These are phyloP conservation scores for Strix aluco DNA, from an alignment of 2,113 vertebrate species.

Conservation along the genomic window DNA sequence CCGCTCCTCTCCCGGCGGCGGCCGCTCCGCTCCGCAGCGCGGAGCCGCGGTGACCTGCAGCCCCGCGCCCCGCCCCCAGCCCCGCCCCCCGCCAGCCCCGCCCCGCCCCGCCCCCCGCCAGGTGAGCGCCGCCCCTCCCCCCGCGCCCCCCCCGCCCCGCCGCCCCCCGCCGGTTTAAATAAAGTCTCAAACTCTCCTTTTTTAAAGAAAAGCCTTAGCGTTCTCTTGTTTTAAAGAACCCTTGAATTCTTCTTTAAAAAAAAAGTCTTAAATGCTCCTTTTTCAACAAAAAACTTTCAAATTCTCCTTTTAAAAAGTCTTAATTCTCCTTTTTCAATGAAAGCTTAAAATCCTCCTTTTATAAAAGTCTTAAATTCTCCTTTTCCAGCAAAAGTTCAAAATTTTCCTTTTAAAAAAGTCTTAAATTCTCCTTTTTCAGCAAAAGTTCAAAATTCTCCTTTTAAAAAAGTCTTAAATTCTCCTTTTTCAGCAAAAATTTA, in stretches of 20 bases:
- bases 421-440: no score
- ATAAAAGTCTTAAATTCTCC: neutral
- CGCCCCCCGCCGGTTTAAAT: no score
- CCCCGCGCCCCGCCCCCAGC: neutral
- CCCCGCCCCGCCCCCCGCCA: neutral
- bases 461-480: neutral
- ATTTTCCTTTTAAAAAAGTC: neutral
- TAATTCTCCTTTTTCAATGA: neutral
- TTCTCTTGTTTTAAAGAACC: no score
- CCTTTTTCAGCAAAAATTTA: no score
- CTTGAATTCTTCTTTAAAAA: neutral
- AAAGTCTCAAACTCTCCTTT: no score
- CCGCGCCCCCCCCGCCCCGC: no score
- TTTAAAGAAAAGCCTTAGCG: no score
- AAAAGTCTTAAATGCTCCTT: no score
- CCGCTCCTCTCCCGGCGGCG: neutral
- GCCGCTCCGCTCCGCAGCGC: neutral
- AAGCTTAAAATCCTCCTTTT: neutral
- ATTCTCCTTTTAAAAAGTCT: neutral
- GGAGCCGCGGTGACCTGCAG: neutral
- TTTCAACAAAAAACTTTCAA: neutral
- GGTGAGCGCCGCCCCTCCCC: neutral
- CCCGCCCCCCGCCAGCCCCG: neutral
- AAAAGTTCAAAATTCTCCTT: neutral
- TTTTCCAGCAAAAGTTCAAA: neutral